Conservation (phyloP, 2,113 vertebrate genomes). For the Clarias magur region DNA sequence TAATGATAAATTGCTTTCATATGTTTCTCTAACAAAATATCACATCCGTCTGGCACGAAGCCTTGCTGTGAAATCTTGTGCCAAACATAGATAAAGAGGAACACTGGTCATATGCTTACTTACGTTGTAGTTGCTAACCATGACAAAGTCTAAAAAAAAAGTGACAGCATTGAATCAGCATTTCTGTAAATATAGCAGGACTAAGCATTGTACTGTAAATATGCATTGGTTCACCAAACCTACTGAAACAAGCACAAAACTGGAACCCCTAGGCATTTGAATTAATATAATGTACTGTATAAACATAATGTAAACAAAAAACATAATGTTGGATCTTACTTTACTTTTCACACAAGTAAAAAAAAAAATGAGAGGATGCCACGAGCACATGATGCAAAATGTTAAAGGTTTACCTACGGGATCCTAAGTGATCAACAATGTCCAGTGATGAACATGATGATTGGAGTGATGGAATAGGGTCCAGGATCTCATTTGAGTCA, state of each 20-base stretch:
- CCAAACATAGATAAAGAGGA: conserved; percentile 11
- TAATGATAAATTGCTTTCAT: not conserved
- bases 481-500: not conserved
- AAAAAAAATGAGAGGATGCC: not conserved
- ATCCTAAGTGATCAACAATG: not conserved
- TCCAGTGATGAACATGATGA: too few relatives aligned
- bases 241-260: not conserved
- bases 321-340: not conserved
- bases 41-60: not conserved
- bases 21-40: not conserved
- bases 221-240: not conserved
- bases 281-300: too few relatives aligned
- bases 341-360: not conserved
- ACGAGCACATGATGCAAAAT: not conserved
- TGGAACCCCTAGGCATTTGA: not conserved
- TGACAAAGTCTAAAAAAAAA: not conserved
- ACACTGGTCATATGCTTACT: conserved; percentile 16
- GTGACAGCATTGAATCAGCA: not conserved
- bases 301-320: not conserved
- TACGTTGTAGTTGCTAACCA: not conserved
- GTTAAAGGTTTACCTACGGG: not conserved
- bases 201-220: not conserved
- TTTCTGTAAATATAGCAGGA: not conserved
- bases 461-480: too few relatives aligned
- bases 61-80: not conserved